A percentile compares a stretch with the other conserved stretches of the same genome.
phyloP scores from a whole-genome alignment of 1,140 invertebrate genomes.

The Microplitis demolitor region DNA sequence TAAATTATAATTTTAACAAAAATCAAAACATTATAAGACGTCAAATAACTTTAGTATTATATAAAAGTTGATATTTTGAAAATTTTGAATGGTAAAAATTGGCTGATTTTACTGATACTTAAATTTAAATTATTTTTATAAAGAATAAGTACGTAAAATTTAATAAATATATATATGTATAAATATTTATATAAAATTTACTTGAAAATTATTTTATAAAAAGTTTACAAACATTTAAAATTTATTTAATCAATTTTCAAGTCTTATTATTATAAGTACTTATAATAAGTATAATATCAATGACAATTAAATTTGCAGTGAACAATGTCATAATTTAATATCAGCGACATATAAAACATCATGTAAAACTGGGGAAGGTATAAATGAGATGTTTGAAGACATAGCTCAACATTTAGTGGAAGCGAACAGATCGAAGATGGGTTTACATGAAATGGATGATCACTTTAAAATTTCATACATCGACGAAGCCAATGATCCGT shows the following conservation, averaged over 20 bases:
- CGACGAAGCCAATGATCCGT: slow-evolving; percentile 67
- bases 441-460: slow-evolving; percentile 79
- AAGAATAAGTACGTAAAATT: too few relatives aligned
- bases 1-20: too few relatives aligned
- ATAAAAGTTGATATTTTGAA: too few relatives aligned
- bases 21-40: too few relatives aligned
- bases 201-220: too few relatives aligned
- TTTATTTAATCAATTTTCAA: neutral
- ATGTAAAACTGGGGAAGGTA: slow-evolving; percentile 84
- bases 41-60: too few relatives aligned
- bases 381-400: slow-evolving; percentile 89
- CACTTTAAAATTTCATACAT: slow-evolving; percentile 76
- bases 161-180: too few relatives aligned
- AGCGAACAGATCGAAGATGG: slow-evolving; percentile 79
- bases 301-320: slow-evolving; percentile 62
- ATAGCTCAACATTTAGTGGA: slow-evolving; percentile 80
- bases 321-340: slow-evolving; percentile 90
- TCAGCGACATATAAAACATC: slow-evolving; percentile 89
- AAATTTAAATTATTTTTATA: too few relatives aligned
- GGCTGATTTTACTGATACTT: too few relatives aligned
- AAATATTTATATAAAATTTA: too few relatives aligned
- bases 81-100: too few relatives aligned
- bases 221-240: too few relatives aligned
- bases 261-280: neutral
- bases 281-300: neutral